Percentiles rank a stretch among this genome's conserved stretches.
Evolutionary conservation across 2,113 vertebrate species (phyloP).

Genomic region (Proteles cristata): DNA sequence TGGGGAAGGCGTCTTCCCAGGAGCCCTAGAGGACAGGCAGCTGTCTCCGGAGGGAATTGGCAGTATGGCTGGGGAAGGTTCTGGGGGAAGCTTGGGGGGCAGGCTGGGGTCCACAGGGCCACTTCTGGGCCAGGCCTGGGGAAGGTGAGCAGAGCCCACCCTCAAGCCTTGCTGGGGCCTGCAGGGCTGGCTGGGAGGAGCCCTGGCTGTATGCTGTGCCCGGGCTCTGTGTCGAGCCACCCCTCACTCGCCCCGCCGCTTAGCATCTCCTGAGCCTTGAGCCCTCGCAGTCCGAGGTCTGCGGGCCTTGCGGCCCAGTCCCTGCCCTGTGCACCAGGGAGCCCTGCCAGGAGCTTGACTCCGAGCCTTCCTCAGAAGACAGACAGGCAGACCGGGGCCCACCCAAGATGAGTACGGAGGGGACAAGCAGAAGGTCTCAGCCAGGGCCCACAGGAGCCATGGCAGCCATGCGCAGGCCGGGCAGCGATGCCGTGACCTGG

Average conservation of each 20-base stretch:
- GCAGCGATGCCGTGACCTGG: rapidly evolving
- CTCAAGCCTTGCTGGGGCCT: not conserved
- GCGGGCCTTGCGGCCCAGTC: not conserved
- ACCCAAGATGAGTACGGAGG: rapidly evolving
- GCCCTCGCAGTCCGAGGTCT: not conserved
- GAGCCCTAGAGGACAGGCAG: not conserved
- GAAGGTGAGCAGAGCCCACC: not conserved
- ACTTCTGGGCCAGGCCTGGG: not conserved
- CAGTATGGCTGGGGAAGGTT: not conserved
- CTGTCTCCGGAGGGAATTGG: not conserved
- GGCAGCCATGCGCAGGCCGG: too few species aligned
- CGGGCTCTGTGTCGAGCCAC: too few species aligned
- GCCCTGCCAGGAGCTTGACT: not conserved
- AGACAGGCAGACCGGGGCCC: not conserved
- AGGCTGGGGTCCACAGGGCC: not conserved
- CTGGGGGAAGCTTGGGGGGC: not conserved
- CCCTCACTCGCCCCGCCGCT: not conserved
- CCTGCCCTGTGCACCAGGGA: not conserved
- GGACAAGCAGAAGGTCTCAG: not conserved
- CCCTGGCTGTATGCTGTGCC: too few species aligned
- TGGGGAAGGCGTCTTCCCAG: not conserved
- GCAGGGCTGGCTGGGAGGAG: too few species aligned
- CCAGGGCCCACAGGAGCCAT: not conserved
- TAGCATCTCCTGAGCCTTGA: not conserved
- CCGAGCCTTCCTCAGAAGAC: not conserved